phyloP scores from a whole-genome alignment of 2,888 invertebrate genomes.

The Phaonia tiefii region DNA sequence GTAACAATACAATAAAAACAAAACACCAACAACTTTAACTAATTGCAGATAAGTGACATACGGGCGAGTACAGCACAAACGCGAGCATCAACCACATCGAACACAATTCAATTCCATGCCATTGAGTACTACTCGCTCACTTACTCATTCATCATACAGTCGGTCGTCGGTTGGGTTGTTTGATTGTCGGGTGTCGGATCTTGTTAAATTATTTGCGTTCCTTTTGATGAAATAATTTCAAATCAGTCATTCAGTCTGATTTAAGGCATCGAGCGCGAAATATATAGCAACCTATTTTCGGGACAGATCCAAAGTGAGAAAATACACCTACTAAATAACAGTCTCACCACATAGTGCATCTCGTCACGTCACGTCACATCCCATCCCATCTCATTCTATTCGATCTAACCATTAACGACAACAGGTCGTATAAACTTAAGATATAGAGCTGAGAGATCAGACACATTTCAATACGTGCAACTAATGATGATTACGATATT shows the following conservation, averaged over 20 bases:
- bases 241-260: constrained; percentile 55
- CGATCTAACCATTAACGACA: no score
- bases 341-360: background rate
- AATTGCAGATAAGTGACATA: constrained; percentile 57
- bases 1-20: constrained; percentile 43
- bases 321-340: background rate
- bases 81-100: background rate
- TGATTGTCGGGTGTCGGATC: no score
- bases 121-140: constrained; percentile 16
- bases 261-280: constrained; percentile 61
- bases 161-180: no score
- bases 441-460: background rate
- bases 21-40: constrained; percentile 46
- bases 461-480: background rate
- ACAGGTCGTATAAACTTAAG: no score
- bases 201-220: constrained; percentile 14
- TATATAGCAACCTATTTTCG: constrained; percentile 48
- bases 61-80: background rate
- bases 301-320: no score
- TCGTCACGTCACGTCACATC: background rate
- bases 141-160: background rate
- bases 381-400: no score
- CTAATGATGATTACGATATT: no score
- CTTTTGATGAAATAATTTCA: constrained; percentile 30
- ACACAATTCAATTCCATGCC: constrained; percentile 9